A percentile compares a stretch with the other conserved stretches of the same genome.
These are phyloP conservation scores for Cyprinella venusta DNA, from an alignment of 2,797 vertebrate species.

Conservation along the genomic window DNA sequence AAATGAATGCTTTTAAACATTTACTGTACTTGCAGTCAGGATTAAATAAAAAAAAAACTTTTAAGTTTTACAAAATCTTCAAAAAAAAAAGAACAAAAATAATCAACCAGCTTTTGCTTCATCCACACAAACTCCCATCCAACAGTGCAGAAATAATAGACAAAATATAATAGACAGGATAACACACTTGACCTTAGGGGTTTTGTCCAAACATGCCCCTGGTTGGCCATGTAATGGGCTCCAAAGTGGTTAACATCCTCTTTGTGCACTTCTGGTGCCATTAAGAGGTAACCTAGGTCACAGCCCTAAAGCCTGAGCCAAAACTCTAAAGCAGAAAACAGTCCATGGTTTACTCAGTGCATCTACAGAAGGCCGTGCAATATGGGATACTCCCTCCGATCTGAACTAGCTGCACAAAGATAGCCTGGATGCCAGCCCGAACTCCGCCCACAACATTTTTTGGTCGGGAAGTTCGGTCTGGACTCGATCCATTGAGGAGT, in stretches of 20 bases:
- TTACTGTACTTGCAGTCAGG: not conserved
- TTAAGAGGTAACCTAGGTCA: slow-evolving; percentile 48
- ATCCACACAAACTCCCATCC: not conserved
- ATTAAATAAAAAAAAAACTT: not conserved
- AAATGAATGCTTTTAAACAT: not conserved
- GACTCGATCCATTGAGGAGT: too few species aligned
- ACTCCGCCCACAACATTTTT: too few species aligned
- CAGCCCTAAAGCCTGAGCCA: slow-evolving; percentile 36
- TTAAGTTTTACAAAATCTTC: too few species aligned
- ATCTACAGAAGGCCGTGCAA: slow-evolving; percentile 18
- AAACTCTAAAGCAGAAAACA: slow-evolving; percentile 37
- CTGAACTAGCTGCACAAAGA: slow-evolving; percentile 10
- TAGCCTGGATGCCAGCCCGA: too few species aligned
- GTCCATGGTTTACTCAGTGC: slow-evolving; percentile 26
- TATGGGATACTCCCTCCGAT: slow-evolving; percentile 22
- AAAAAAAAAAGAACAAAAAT: slow-evolving; percentile 12
- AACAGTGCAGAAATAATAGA: slow-evolving; percentile 17
- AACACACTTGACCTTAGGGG: slow-evolving; percentile 26
- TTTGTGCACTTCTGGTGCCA: slow-evolving; percentile 13
- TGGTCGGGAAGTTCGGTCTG: too few species aligned
- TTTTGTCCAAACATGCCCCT: slow-evolving; percentile 24
- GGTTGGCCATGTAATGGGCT: slow-evolving; percentile 43
- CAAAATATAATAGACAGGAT: slow-evolving; percentile 17
- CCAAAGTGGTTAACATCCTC: slow-evolving; percentile 39
- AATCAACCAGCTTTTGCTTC: not conserved